Evolutionary conservation across 2,888 invertebrate genomes (phyloP), one percentile per base, ranked within the genome.

Genomic region (Deilephila porcellus): DNA sequence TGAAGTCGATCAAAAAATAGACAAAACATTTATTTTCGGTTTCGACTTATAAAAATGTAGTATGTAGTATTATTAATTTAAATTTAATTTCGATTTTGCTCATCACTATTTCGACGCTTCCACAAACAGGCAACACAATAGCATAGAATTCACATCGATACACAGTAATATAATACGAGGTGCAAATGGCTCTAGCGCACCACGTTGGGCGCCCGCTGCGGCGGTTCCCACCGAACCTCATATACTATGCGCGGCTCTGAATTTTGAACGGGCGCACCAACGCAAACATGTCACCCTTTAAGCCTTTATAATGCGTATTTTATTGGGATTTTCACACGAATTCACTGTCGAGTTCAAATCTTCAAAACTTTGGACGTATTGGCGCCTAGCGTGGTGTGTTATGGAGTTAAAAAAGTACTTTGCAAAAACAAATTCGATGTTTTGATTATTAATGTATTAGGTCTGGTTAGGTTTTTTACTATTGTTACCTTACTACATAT

Each of bases 191-290:
- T 70, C n/a, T 19, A n/a, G 67, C 52, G 67, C 67, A 67, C 67
- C 67, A 17, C 52, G 67, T 20, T 67, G 67, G 60, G 71, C 73
- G 67, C 74, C 71, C 70, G 63, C 73, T 74, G 76, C 70, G 63
- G 73, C 75, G 71, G 81, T 89, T 90, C 88, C 87, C 89, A 89
- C 87, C 82, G 80, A 74, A 74, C 76, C 84, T 89, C 89, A 90
- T 90, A 85, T 82, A 84, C 82, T 89, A 90, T 90, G 90, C 88
- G 82, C 67, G 78, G 80, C 81, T 82, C 83, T 85, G 87, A 86
- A 88, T 87, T 85, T 88, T 85, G 85, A 86, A 82, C 84, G 81
- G 74, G 81, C 83, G 81, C 79, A 78, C 80, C 80, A 82, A 83
- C 52, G 67, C 85, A 86, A 88, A 87, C 88, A 86, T 81, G 86